Evolutionary conservation across 1,140 invertebrate species (phyloP), one percentile per base, ranked within the genome.

Genomic region (Aethina tumida): DNA sequence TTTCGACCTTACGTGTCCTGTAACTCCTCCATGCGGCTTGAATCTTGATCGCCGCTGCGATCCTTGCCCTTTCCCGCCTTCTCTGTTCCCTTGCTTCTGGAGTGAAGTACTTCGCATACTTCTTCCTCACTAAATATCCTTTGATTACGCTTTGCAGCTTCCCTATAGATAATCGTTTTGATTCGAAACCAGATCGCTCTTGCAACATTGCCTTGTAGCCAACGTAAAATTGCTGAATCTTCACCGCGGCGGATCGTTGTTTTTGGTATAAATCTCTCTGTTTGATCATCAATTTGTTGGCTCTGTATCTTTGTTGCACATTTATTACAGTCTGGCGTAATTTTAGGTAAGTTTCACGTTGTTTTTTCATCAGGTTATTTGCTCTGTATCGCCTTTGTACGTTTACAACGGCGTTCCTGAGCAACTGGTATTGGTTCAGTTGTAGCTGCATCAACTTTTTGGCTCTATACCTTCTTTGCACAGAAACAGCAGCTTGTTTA

Each of bases 1-100:
- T 49, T 13, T 62, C 36, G 2, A 44, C 47, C 17, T 56, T 49
- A 6, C 79, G 66, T 9, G 65, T 57, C 9, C 38, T 53, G 49
- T 75, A 70, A 2, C 78, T 78, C 35, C 71, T 70, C 71, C 75
- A 81, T n/a, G 66, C 44, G 9, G 74, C 63, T 67, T 81, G 79
- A 41, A 83, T 81, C 43, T 68, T 69, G 0, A 60, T 64, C 15
- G 74, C 77, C 1, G 77, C 74, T n/a, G 19, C 12, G 24, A 41
- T 48, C 29, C 31, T 13, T 21, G 38, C 29, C 39, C 58, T 66
- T 28, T 68, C 55, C 2, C 52, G 47, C 29, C 56, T 60, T 41
- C 65, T 51, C 22, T 64, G 50, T 39, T 70, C 58, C 34, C 56
- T 60, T 24, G 63, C 52, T 51, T 68, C 68, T 4, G 60, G 58